Conservation (phyloP, 1,140 invertebrate species). For the Drosophila sucinea region DNA sequence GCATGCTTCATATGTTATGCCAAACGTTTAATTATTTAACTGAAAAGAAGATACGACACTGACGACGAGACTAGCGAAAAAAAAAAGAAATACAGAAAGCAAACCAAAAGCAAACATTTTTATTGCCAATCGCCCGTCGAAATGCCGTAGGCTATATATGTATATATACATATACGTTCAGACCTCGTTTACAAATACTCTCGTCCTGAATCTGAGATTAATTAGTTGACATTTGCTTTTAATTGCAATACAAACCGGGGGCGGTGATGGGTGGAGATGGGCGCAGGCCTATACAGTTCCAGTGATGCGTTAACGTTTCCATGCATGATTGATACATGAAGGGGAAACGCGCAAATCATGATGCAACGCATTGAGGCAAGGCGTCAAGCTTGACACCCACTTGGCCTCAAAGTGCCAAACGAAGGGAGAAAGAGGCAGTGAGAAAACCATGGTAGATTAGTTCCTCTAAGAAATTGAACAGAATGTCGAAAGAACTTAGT, state of each 20-base stretch:
- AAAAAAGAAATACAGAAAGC: constrained; percentile 29
- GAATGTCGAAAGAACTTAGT: no score
- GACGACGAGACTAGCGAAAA: constrained; percentile 16
- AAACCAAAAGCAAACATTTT: constrained; percentile 32
- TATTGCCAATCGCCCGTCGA: constrained; percentile 32
- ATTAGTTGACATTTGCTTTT: constrained; percentile 82
- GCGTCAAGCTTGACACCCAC: constrained; percentile 73
- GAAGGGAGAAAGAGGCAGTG: background rate
- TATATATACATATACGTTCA: background rate
- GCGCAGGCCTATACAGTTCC: constrained; percentile 43
- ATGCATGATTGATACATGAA: constrained; percentile 69
- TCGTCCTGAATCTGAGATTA: constrained; percentile 54
- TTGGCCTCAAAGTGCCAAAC: constrained; percentile 40
- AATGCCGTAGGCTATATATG: constrained; percentile 6
- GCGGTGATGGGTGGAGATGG: background rate
- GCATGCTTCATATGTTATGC: constrained; percentile 80
- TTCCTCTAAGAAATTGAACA: no score
- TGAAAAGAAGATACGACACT: constrained; percentile 62
- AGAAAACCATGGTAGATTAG: no score
- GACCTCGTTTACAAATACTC: background rate
- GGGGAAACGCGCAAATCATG: constrained; percentile 23
- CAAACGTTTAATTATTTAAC: constrained; percentile 82
- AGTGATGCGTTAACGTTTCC: constrained; percentile 55
- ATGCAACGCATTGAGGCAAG: constrained; percentile 53
- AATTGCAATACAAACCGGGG: constrained; percentile 58